A percentile compares a stretch with the other conserved stretches of the same genome.
Conservation (phyloP, 2,797 vertebrate species). For the Oreonectes daqikongensis region DNA sequence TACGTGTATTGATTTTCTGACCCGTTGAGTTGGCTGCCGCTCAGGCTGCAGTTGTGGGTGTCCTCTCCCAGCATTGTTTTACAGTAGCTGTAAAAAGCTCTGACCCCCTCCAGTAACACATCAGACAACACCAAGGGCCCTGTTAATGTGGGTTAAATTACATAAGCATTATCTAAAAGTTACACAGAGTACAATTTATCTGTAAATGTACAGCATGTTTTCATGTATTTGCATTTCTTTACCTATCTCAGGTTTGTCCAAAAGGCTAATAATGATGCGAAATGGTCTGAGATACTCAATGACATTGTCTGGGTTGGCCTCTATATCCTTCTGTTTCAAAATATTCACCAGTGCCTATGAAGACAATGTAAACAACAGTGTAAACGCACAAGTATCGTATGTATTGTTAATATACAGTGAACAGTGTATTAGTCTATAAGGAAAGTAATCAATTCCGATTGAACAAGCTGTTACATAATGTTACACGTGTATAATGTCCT, state of each 20-base stretch:
- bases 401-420: neutral
- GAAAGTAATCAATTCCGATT: neutral
- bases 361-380: neutral
- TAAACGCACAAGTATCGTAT: neutral
- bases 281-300: slow-evolving; percentile 89
- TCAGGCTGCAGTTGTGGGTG: slow-evolving; percentile 79
- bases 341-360: slow-evolving; percentile 86
- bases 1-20: slow-evolving; percentile 58
- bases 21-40: slow-evolving; percentile 83
- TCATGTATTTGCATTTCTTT: slow-evolving; percentile 16
- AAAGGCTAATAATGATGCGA: slow-evolving; percentile 90
- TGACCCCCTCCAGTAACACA: slow-evolving; percentile 89
- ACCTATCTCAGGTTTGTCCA: slow-evolving; percentile 98
- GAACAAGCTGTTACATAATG: neutral
- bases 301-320: slow-evolving; percentile 78
- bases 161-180: neutral
- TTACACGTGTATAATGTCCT: slow-evolving; percentile 25
- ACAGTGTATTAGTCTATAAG: neutral
- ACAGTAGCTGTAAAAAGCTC: slow-evolving; percentile 91
- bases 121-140: slow-evolving; percentile 86
- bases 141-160: slow-evolving; percentile 56
- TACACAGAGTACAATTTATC: neutral
- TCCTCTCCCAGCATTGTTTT: slow-evolving; percentile 83
- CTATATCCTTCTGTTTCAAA: slow-evolving; percentile 82
- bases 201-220: neutral